A percentile compares a stretch with the other conserved stretches of the same genome.
Evolutionary conservation across 2,113 vertebrate species (phyloP).

Genomic region (Pelodiscus sinensis): DNA sequence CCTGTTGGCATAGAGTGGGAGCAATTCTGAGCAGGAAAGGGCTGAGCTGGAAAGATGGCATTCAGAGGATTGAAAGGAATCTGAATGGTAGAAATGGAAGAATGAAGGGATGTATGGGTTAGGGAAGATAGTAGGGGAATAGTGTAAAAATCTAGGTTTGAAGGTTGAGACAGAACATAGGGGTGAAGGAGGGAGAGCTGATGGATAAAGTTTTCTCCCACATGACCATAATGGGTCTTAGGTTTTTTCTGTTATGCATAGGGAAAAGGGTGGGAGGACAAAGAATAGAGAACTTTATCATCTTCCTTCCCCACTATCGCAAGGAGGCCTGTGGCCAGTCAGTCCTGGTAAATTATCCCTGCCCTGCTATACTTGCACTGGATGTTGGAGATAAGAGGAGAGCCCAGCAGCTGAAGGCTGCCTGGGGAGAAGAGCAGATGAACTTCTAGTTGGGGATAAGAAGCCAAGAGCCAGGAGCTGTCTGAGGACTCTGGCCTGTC

Average conservation of each 20-base stretch:
- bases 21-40: no score
- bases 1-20: no score
- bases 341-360: neutral
- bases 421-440: neutral
- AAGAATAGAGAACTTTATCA: neutral
- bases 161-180: neutral
- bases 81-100: no score
- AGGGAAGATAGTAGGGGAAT: no score
- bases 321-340: neutral
- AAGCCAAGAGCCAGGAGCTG: neutral
- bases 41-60: no score
- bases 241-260: neutral
- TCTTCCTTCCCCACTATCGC: neutral
- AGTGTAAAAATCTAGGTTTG: neutral
- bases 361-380: neutral
- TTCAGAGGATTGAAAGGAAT: no score
- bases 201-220: neutral
- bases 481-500: neutral
- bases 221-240: neutral
- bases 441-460: neutral
- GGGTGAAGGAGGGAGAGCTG: neutral
- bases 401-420: neutral
- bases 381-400: neutral
- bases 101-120: no score
- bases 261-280: neutral